Evolutionary conservation across 1,140 invertebrate genomes (phyloP).

Genomic region (Antheraea mylitta): DNA sequence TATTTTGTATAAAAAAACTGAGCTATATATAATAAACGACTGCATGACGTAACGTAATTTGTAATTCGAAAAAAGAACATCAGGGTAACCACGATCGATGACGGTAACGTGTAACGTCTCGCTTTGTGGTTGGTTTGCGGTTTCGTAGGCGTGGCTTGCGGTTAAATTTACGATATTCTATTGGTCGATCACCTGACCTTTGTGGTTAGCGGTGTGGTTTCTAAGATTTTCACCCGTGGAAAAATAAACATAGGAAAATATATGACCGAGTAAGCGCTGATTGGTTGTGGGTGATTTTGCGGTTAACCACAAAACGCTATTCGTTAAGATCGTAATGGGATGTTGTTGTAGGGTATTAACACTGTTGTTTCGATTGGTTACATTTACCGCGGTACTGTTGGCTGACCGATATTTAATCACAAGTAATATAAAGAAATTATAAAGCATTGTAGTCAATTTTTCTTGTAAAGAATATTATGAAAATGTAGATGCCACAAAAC

Average conservation of each 20-base stretch:
- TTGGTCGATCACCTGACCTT: constrained; percentile 76
- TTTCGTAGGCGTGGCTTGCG: constrained; percentile 70
- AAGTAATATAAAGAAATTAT: no score
- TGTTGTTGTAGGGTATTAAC: constrained; percentile 28
- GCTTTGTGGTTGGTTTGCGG: constrained; percentile 77
- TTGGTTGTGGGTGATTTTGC: constrained; percentile 64
- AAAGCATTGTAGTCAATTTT: no score
- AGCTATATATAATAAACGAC: no score
- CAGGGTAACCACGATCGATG: constrained; percentile 61
- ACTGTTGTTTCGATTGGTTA: constrained; percentile 48
- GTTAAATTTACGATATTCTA: constrained; percentile 69
- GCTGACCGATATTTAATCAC: no score
- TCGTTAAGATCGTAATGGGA: constrained; percentile 70
- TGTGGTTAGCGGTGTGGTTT: constrained; percentile 75
- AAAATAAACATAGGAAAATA: constrained; percentile 74
- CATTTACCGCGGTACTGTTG: constrained; percentile 38
- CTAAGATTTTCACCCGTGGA: constrained; percentile 76
- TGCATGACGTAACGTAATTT: neutral
- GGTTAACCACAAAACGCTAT: constrained; percentile 72
- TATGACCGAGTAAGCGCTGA: constrained; percentile 43
- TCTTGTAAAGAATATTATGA: no score
- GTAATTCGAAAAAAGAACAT: constrained; percentile 55
- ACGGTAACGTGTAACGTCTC: constrained; percentile 54
- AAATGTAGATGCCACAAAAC: no score
- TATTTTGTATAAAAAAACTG: no score